Base-by-base conservation (phyloP, 1,140 invertebrate genomes). In the Trissolcus basalis region DNA sequence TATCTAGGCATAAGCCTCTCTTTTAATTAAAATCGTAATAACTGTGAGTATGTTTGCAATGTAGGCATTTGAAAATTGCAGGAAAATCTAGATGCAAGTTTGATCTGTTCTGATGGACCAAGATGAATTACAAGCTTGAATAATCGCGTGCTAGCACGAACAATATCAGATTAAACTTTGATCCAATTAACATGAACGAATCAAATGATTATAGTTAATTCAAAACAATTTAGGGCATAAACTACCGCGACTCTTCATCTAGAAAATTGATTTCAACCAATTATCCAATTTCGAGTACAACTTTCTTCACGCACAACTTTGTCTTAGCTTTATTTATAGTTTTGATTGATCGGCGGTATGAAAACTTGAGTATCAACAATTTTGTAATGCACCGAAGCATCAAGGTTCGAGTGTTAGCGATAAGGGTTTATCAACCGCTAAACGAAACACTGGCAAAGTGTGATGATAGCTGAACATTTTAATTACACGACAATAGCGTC, bases 191-290 rank as follows among this genome's bases (percentile, higher is more conserved):
- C 33, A n/a, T 59, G 64, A 70, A 11, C 41, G 44, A 70, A 70
- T 76, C 49, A 76, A 76, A 59, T 43, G 44, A 70, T 76, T 76
- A 55, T 45, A 50, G 67, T 48, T 70, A 55, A 76, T 76, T 69
- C 54, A 49, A 61, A 63, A 71, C 51, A 71, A 71, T 77, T 77
- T n/a, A 71, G 74, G 61, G 49, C 68, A 63, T 19, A 47, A 67
- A 56, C 19, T 27, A 56, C 48, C 50, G 32, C 32, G n/a, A 11
- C 50, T 67, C 27, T 27, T 73, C 9, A 61, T 35, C 32, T 50
- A 5, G 13, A 15, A 14, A 64, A 68, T 56, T 35, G 39, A 51
- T 48, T 72, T 54, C 45, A n/a, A 59, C 41, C 43, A 64, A 64
- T 64, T 58, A 58, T 36, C 5, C 44, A 55, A 70, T 56, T 44